Conservation (phyloP, 2,797 vertebrate species). For the Pangasius larnaudii region DNA sequence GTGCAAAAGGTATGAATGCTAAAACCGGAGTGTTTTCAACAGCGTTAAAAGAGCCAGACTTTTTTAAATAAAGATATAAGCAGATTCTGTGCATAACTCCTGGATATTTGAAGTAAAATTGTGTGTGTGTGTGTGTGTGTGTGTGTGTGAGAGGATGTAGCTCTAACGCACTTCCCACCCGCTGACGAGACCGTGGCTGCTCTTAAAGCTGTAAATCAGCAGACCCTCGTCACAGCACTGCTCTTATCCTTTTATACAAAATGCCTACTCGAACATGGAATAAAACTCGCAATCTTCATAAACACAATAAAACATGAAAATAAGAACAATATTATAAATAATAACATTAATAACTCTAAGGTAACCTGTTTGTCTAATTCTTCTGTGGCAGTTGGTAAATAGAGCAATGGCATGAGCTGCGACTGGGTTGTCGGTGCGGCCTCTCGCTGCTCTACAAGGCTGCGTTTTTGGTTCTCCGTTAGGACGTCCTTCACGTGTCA, state of each 20-base stretch:
- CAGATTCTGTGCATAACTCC: conserved; percentile 16
- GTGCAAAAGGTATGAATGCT: conserved; percentile 61
- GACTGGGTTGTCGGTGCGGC: not conserved
- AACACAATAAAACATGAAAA: conserved; percentile 53
- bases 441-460: not conserved
- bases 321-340: conserved; percentile 52
- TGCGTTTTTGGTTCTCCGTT: not conserved
- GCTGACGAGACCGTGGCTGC: conserved; percentile 38
- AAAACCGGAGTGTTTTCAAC: conserved; percentile 40
- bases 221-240: conserved; percentile 53
- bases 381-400: conserved; percentile 25
- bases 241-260: conserved; percentile 28
- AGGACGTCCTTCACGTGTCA: not conserved
- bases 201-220: conserved; percentile 63
- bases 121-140: conserved; percentile 1
- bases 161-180: conserved; percentile 43
- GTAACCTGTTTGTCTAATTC: conserved; percentile 19
- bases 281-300: conserved; percentile 46
- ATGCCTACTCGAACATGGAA: conserved; percentile 33
- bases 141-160: conserved; percentile 48
- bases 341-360: conserved; percentile 36
- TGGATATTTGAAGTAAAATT: not conserved
- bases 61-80: conserved; percentile 39
- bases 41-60: conserved; percentile 48
- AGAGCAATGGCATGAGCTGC: conserved; percentile 26